Evolutionary conservation across 30 jellyfish, hydroid and myxozoan species (phyloP), one percentile per base, ranked within the genome.

Genomic region (Chironex yamaguchii): DNA sequence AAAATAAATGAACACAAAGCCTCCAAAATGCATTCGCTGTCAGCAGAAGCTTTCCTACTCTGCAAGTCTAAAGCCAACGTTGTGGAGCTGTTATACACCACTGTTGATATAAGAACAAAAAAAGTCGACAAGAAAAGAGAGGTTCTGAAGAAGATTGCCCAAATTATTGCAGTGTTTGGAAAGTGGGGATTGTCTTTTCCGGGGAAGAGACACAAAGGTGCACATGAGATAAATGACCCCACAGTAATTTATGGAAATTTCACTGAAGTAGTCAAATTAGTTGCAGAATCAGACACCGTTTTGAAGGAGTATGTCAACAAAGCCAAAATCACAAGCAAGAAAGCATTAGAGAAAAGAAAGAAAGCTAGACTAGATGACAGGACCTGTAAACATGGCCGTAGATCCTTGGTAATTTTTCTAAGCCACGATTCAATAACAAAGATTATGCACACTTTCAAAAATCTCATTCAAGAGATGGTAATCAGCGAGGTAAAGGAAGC

Each of bases 161-260:
- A 67, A 1, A 74, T 49, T 51, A 50, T 74, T 30, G 48, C 29
- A 74, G 17, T 48, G 9, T 36, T 74, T 12, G 87, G 87, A 14
- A 74, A 74, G 28, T 50, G 50, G 31, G 87, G 87, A 35, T 33
- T 74, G 67, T 64, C 79, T 25, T 49, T 11, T 74, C 87, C 32
- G 12, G 87, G 87, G 29, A 74, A 49, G 17, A 49, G 87, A 52
- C 87, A 74, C 51, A 52, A 50, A 74, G 87, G 52, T 36, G 87
- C 87, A 4, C 74, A 74, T 74, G 87, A 74, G 50, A 25, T 74
- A 36, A 74, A 51, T 11, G 27, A 74, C 51, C 58, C 81, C 70
- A 42, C 58, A 42, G 58, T 17, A 42, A 42, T 4, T 42, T 17
- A 42, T 17, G 58, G 58, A 42, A 42, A 42, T 1, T 2, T 3